Conservation (phyloP, 2,797 vertebrate species). For the Acomys russatus region DNA sequence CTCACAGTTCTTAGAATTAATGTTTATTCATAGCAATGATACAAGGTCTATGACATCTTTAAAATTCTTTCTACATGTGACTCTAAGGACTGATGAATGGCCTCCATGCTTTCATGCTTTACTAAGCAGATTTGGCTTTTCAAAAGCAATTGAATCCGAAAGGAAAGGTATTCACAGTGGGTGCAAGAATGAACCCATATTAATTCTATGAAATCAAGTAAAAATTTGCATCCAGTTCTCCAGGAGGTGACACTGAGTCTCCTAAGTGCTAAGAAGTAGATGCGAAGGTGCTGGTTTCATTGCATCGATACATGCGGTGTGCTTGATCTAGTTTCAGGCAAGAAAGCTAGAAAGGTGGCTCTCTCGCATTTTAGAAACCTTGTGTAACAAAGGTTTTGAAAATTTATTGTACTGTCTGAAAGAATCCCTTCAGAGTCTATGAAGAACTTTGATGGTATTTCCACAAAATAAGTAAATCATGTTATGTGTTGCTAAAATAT, state of each 20-base stretch:
- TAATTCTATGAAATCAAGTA: background rate
- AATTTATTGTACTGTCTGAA: background rate
- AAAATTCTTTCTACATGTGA: slow-evolving; percentile 85
- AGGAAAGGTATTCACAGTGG: slow-evolving; percentile 76
- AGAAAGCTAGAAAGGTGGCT: background rate
- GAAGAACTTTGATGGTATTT: background rate
- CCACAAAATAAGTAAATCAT: background rate
- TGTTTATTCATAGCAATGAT: slow-evolving; percentile 88
- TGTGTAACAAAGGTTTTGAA: background rate
- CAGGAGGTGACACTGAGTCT: background rate
- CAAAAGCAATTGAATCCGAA: slow-evolving; percentile 77
- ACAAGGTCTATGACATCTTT: slow-evolving; percentile 87
- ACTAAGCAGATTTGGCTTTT: slow-evolving; percentile 84
- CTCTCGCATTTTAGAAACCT: background rate
- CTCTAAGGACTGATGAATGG: slow-evolving; percentile 85
- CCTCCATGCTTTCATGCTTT: slow-evolving; percentile 85
- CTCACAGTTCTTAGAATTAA: slow-evolving; percentile 85
- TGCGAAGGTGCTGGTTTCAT: background rate
- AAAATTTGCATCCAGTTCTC: slow-evolving; percentile 5
- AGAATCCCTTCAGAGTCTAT: background rate
- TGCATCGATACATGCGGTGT: background rate
- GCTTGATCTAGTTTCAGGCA: background rate
- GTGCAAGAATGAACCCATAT: slow-evolving; percentile 66
- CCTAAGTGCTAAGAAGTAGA: background rate
- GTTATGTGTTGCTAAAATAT: background rate